Conservation (phyloP, 2,888 invertebrate genomes). For the Clivina fossor region DNA sequence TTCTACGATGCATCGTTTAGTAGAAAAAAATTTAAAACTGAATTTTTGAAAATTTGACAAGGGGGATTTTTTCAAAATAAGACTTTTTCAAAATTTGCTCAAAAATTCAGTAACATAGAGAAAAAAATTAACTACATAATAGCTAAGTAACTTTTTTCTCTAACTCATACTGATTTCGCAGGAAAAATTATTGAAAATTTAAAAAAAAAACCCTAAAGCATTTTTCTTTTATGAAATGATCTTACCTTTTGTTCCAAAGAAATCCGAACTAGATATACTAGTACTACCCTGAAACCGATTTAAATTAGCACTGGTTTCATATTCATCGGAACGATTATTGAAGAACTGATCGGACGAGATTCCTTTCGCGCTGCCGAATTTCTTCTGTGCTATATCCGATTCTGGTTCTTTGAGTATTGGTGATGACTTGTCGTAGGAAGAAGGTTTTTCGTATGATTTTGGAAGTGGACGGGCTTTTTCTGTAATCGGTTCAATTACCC, state of each 20-base stretch:
- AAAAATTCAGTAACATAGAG: too few species aligned
- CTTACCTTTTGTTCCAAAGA: slow-evolving; percentile 63
- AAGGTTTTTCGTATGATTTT: slow-evolving; percentile 15
- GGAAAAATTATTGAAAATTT: too few species aligned
- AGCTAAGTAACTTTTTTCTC: too few species aligned
- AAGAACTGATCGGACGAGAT: slow-evolving; percentile 98
- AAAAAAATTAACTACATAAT: too few species aligned
- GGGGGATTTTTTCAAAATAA: too few species aligned
- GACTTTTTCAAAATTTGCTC: too few species aligned
- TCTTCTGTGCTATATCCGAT: slow-evolving; percentile 84
- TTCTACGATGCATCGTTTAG: too few species aligned
- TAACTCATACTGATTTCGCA: neutral
- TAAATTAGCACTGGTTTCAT: slow-evolving; percentile 62
- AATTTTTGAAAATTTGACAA: too few species aligned
- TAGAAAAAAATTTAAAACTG: too few species aligned
- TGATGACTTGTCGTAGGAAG: too few species aligned
- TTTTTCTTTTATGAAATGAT: neutral
- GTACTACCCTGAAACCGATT: slow-evolving; percentile 87
- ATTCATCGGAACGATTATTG: slow-evolving; percentile 67
- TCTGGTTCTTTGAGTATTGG: slow-evolving; percentile 39
- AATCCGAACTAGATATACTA: slow-evolving; percentile 95
- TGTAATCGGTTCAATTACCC: slow-evolving; percentile 16
- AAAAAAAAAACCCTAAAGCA: too few species aligned
- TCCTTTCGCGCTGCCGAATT: slow-evolving; percentile 96
- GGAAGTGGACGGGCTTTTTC: slow-evolving; percentile 24